These are phyloP conservation scores for Steatocranus sp. DNA, from an alignment of 2,797 vertebrate species.

Conservation along the genomic window DNA sequence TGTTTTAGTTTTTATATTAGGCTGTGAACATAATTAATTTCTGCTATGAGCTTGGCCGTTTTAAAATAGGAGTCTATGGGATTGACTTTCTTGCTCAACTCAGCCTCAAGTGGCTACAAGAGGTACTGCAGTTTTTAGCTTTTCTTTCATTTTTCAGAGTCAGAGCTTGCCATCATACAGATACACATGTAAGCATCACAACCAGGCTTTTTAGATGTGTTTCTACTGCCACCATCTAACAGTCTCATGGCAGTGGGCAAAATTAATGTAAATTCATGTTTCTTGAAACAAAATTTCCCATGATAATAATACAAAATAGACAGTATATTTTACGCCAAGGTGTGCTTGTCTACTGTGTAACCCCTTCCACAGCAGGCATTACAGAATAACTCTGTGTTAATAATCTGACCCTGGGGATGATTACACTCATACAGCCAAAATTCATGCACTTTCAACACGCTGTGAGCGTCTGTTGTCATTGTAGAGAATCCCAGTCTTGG, in stretches of 20 bases:
- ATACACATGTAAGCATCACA: background rate
- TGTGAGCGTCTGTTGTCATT: background rate
- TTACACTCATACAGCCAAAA: background rate
- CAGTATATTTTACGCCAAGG: accelerated
- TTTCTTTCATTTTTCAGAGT: background rate
- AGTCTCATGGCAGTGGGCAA: background rate
- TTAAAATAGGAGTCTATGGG: background rate
- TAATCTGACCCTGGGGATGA: background rate
- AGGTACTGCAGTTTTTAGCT: background rate
- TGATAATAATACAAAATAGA: background rate
- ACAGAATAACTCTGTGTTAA: background rate
- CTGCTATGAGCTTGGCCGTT: background rate
- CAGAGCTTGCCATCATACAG: background rate
- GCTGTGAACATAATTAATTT: background rate
- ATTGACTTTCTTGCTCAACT: background rate
- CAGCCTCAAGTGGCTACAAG: background rate
- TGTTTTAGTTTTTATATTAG: background rate
- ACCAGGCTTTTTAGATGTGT: background rate
- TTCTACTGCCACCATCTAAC: background rate
- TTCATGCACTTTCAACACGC: accelerated
- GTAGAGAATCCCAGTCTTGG: background rate
- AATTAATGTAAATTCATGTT: accelerated
- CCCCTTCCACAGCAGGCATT: background rate
- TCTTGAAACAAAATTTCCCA: background rate
- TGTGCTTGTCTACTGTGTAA: background rate